Percentiles rank a stretch among this genome's conserved stretches.
Conservation (phyloP, 2,888 invertebrate species). For the Dynastes tityus region DNA sequence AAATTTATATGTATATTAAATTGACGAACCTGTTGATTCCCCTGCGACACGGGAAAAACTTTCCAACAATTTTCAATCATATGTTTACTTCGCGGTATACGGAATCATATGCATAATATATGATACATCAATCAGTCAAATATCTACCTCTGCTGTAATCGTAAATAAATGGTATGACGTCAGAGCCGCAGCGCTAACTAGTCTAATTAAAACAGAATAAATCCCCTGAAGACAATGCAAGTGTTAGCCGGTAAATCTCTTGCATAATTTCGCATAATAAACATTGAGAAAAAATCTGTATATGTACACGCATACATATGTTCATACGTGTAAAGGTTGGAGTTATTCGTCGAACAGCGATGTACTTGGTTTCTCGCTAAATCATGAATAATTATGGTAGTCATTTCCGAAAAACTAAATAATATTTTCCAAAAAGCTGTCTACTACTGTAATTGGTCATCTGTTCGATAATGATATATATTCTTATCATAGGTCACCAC, state of each 20-base stretch:
- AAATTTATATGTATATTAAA: too few relatives aligned
- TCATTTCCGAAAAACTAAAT: background rate
- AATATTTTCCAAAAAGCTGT: background rate
- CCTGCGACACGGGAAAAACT: too few relatives aligned
- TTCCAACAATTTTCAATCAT: too few relatives aligned
- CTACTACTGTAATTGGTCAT: background rate
- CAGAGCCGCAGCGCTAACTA: constrained; percentile 17
- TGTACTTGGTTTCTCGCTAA: background rate
- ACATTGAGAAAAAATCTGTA: constrained; percentile 7
- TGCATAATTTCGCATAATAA: constrained; percentile 38
- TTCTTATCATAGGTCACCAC: too few relatives aligned
- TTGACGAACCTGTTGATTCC: too few relatives aligned
- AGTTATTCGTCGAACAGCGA: background rate
- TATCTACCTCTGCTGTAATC: background rate
- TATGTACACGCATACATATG: background rate
- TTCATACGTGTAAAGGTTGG: background rate
- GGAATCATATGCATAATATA: too few relatives aligned
- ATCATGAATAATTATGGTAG: background rate
- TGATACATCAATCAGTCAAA: too few relatives aligned
- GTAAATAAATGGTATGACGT: constrained; percentile 35
- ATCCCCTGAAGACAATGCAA: constrained; percentile 40
- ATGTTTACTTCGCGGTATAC: too few relatives aligned
- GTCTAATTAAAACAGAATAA: constrained; percentile 32
- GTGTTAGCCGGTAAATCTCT: constrained; percentile 23
- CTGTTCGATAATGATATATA: too few relatives aligned